phyloP scores from a whole-genome alignment of 2,888 invertebrate genomes.

The Rosalia funebris region DNA sequence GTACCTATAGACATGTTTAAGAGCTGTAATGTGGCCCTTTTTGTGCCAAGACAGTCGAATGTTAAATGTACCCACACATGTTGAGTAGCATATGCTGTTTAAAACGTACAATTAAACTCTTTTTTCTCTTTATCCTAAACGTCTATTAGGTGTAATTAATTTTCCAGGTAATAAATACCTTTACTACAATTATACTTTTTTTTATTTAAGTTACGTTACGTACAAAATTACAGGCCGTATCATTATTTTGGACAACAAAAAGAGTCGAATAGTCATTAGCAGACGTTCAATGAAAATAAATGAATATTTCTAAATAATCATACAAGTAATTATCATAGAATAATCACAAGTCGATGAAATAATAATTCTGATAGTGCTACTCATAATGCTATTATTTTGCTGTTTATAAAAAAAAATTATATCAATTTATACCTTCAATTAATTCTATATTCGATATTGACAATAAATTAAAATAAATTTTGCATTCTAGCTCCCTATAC shows the following conservation, averaged over 20 bases:
- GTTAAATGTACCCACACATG: conserved; percentile 49
- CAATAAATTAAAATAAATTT: no score
- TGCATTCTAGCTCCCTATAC: not conserved
- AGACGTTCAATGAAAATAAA: not conserved
- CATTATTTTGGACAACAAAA: not conserved
- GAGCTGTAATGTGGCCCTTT: conserved; percentile 13
- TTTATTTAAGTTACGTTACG: conserved; percentile 4
- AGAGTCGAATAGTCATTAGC: no score
- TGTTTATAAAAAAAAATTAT: no score
- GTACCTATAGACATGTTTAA: not conserved
- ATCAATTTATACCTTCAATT: no score
- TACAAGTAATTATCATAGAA: no score
- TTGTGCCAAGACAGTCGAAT: conserved; percentile 22
- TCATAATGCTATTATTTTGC: no score
- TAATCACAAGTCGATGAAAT: no score
- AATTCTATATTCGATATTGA: no score
- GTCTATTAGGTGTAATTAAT: conserved; percentile 43
- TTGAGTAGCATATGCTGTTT: conserved; percentile 51
- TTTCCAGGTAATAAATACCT: conserved; percentile 35
- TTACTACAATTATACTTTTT: conserved; percentile 22
- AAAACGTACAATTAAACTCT: conserved; percentile 40
- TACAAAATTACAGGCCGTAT: not conserved
- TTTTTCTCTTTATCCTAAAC: conserved; percentile 42
- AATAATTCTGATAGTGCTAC: no score
- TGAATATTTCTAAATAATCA: no score